Evolutionary conservation across 2,797 vertebrate genomes (phyloP).

Genomic region (Staurois parvus): DNA sequence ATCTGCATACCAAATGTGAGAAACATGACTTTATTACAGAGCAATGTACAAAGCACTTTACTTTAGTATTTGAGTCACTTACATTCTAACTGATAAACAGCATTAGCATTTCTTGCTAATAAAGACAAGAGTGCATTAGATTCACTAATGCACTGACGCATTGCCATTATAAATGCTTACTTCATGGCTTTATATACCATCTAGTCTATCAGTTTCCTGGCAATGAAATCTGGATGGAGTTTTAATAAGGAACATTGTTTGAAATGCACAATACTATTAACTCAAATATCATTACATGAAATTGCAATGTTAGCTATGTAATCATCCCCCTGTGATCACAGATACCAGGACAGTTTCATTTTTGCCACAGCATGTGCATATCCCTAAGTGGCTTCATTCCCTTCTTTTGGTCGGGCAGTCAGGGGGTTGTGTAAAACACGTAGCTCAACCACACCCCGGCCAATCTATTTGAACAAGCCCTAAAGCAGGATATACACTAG

Average conservation of each 20-base stretch:
- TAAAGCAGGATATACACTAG: too few relatives aligned
- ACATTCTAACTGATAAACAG: conserved; percentile 34
- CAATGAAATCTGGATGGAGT: not conserved
- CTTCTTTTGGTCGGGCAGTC: too few relatives aligned
- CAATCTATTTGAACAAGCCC: too few relatives aligned
- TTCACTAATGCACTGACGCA: conserved; percentile 46
- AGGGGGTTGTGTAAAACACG: too few relatives aligned
- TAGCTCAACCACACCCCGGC: too few relatives aligned
- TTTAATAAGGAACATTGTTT: conserved; percentile 19
- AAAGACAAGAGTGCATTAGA: conserved; percentile 48
- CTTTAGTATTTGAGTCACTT: conserved; percentile 24
- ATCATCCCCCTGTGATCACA: not conserved
- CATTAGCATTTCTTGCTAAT: conserved; percentile 46
- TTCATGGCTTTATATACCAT: conserved; percentile 37
- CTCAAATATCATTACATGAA: conserved; percentile 21
- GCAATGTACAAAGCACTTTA: not conserved
- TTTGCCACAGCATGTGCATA: too few relatives aligned
- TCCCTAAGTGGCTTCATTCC: too few relatives aligned
- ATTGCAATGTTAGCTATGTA: not conserved
- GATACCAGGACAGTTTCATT: too few relatives aligned
- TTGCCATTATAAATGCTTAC: conserved; percentile 30
- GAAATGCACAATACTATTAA: conserved; percentile 25
- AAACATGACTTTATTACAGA: conserved; percentile 3
- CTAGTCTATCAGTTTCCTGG: conserved; percentile 24
- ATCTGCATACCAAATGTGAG: not conserved